Conservation (phyloP, 2,113 vertebrate species). For the Hypocryptadius cinnamomeus region DNA sequence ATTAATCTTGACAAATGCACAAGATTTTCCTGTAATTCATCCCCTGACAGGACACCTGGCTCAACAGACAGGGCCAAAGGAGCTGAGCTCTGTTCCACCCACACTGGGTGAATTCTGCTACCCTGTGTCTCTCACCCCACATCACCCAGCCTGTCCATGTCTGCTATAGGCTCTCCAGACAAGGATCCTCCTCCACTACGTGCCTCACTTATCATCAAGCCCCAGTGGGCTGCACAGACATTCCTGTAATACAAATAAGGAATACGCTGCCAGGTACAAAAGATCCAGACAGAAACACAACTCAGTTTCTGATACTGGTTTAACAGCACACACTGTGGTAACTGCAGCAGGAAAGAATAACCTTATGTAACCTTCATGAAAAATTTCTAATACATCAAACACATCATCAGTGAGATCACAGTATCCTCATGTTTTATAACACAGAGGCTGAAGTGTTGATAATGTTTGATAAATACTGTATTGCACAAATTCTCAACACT, state of each 20-base stretch:
- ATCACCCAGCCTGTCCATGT: background rate
- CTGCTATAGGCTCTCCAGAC: background rate
- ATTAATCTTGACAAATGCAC: background rate
- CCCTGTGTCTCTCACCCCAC: background rate
- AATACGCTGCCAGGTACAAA: background rate
- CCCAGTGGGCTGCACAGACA: background rate
- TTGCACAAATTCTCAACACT: background rate
- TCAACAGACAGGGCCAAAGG: background rate
- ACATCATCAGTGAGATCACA: background rate
- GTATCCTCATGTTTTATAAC: background rate
- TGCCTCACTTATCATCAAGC: background rate
- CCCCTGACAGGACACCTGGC: background rate
- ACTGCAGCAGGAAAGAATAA: background rate
- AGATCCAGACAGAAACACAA: background rate
- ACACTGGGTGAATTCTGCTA: background rate
- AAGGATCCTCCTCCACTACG: rapidly evolving
- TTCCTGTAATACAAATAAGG: background rate
- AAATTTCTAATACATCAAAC: background rate
- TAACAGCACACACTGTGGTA: background rate
- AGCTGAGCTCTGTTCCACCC: background rate
- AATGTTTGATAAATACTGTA: background rate
- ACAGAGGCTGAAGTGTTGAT: background rate
- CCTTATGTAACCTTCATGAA: background rate
- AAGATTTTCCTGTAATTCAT: background rate
- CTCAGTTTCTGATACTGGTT: background rate